Evolutionary conservation across 2,113 vertebrate genomes (phyloP).

Genomic region (Chionodraco myersi): DNA sequence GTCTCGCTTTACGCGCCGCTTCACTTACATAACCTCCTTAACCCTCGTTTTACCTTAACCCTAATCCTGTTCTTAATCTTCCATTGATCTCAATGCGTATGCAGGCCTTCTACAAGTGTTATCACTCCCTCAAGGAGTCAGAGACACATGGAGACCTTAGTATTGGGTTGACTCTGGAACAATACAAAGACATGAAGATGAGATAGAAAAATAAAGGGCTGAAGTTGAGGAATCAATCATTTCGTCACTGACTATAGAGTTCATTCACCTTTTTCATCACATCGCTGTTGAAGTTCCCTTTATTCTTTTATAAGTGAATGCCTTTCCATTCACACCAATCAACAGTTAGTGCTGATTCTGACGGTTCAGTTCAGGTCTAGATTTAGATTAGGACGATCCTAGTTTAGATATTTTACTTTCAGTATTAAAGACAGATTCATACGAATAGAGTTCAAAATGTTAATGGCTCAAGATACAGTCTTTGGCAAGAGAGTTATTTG

Average conservation of each 20-base stretch:
- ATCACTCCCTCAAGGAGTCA: background rate
- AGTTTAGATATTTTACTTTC: no score
- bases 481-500: background rate
- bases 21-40: constrained; percentile 41
- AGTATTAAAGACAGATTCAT: no score
- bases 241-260: no score
- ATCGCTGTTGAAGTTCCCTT: background rate
- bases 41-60: constrained; percentile 46
- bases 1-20: constrained; percentile 39
- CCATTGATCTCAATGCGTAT: constrained; percentile 55
- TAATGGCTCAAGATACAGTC: no score
- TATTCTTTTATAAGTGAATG: background rate
- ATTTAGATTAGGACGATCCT: background rate
- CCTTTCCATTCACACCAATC: no score
- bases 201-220: background rate
- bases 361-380: no score
- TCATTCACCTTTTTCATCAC: no score
- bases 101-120: constrained; percentile 23
- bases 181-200: background rate
- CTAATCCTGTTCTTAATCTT: constrained; percentile 62
- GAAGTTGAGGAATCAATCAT: background rate
- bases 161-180: background rate
- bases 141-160: background rate
- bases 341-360: no score
- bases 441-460: no score